phyloP scores from a whole-genome alignment of 2,113 vertebrate species.

The Podarcis cretensis region DNA sequence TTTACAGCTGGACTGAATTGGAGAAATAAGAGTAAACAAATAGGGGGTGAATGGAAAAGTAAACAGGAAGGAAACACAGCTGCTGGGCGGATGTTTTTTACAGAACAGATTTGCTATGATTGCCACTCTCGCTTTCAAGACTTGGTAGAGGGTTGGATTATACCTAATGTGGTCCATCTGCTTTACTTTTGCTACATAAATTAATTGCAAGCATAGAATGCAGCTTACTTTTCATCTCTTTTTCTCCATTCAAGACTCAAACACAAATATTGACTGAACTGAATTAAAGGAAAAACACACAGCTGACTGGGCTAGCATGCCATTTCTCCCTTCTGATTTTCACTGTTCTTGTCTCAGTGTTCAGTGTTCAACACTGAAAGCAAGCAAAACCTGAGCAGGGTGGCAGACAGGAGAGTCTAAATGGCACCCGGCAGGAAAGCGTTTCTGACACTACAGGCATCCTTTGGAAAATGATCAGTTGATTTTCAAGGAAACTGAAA shows the following conservation, averaged over 20 bases:
- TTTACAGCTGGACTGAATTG: neutral
- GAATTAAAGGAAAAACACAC: neutral
- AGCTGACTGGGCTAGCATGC: neutral
- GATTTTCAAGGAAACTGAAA: neutral
- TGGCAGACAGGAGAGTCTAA: neutral
- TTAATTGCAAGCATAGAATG: neutral
- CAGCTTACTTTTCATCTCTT: neutral
- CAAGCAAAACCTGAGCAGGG: neutral
- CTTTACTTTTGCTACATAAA: constrained; percentile 2
- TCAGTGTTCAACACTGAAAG: neutral
- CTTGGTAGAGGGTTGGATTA: neutral
- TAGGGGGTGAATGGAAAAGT: neutral
- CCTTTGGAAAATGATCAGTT: neutral
- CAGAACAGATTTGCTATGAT: neutral
- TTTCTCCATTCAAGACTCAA: neutral
- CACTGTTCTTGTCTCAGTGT: neutral
- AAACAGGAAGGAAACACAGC: constrained; percentile 14
- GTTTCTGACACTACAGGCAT: neutral
- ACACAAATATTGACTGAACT: constrained; percentile 15
- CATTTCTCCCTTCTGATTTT: neutral
- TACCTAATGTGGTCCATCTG: constrained; percentile 1
- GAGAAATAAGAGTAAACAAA: neutral
- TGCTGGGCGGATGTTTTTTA: neutral
- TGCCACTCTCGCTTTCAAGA: neutral
- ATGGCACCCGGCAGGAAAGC: neutral